Conservation (phyloP, 2,888 invertebrate genomes). For the Oxyscelio sp. region DNA sequence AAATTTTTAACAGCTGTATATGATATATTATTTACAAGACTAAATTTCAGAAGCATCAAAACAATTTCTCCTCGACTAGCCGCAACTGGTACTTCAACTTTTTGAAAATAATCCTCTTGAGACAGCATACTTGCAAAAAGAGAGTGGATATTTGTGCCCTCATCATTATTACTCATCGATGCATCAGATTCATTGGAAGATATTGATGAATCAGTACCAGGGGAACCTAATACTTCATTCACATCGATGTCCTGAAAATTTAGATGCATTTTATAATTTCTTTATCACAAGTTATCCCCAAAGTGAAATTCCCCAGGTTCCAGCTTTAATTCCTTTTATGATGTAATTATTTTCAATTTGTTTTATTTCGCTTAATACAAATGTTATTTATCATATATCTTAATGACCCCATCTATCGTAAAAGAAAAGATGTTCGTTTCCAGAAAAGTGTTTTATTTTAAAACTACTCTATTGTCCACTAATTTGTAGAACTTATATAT, state of each 20-base stretch:
- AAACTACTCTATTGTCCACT: no score
- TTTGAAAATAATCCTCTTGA: neutral
- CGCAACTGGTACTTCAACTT: slow-evolving; percentile 7
- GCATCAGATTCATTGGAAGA: neutral
- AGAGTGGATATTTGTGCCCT: neutral
- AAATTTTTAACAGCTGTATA: slow-evolving; percentile 1
- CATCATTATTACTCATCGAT: neutral
- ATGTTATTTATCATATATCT: no score
- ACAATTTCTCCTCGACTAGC: slow-evolving; percentile 14
- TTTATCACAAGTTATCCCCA: no score
- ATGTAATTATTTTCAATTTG: no score
- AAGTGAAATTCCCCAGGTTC: no score
- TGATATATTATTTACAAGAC: slow-evolving; percentile 14
- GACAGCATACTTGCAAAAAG: neutral
- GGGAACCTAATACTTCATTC: neutral
- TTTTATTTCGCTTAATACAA: no score
- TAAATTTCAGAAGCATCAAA: slow-evolving; percentile 9
- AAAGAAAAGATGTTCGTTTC: no score
- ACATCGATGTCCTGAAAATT: neutral
- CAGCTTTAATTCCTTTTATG: no score
- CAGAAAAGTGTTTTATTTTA: no score
- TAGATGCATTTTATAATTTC: neutral
- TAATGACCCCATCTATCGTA: no score
- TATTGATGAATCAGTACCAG: neutral
- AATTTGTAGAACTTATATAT: no score